A percentile compares a stretch with the other conserved stretches of the same genome.
These are phyloP conservation scores for Delphinus delphis DNA, from an alignment of 2,113 vertebrate genomes.

Conservation along the genomic window DNA sequence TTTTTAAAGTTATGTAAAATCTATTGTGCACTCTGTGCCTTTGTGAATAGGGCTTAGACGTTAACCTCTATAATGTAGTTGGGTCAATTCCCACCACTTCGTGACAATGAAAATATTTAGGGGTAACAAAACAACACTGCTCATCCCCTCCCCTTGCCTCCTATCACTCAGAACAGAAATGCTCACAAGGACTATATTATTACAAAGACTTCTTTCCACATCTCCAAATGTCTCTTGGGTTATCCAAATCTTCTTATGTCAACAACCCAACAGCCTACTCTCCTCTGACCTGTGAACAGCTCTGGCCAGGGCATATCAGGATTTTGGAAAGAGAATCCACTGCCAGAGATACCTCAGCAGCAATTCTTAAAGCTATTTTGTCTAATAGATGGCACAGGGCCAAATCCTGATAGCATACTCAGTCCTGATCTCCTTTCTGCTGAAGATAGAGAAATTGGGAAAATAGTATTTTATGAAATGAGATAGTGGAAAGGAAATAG, in stretches of 20 bases:
- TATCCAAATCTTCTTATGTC: not conserved
- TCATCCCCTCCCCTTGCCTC: not conserved
- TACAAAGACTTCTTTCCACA: not conserved
- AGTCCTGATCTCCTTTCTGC: conserved; percentile 53
- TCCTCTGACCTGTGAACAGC: not conserved
- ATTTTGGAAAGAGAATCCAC: conserved; percentile 48
- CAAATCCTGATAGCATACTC: conserved; percentile 43
- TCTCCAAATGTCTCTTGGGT: not conserved
- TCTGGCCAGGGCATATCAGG: conserved; percentile 6
- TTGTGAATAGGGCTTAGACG: not conserved
- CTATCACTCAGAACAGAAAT: not conserved
- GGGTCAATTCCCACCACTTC: not conserved
- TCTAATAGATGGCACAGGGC: conserved; percentile 43
- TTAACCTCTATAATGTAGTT: not conserved
- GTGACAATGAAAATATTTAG: not conserved
- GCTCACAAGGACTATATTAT: not conserved
- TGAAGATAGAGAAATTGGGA: conserved; percentile 48
- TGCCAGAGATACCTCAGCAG: not conserved
- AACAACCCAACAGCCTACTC: not conserved
- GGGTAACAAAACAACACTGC: not conserved
- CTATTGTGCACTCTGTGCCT: not conserved
- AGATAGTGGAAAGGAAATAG: conserved; percentile 67
- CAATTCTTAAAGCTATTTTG: not conserved
- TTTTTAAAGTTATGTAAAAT: not conserved
- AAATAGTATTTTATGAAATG: conserved; percentile 62